A percentile compares a stretch with the other conserved stretches of the same genome.
Conservation (phyloP, 1,140 invertebrate genomes). For the Linepithema humile region DNA sequence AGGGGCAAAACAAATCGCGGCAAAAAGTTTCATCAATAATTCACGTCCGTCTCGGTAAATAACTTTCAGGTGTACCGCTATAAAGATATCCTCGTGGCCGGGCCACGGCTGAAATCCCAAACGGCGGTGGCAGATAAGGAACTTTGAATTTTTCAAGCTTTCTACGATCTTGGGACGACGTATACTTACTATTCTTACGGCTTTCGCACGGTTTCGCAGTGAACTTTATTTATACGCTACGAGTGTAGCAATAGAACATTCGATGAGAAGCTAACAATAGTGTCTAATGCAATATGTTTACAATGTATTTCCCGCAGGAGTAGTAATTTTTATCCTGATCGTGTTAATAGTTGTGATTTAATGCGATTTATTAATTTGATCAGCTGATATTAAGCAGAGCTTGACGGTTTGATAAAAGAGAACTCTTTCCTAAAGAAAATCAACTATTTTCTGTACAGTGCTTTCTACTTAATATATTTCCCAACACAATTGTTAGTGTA, state of each 20-base stretch:
- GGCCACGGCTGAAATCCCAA: constrained; percentile 39
- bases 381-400: too few species aligned
- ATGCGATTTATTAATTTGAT: not conserved
- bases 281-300: not conserved
- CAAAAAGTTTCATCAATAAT: constrained; percentile 57
- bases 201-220: not conserved
- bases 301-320: not conserved
- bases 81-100: constrained; percentile 29
- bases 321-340: not conserved
- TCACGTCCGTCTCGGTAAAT: constrained; percentile 47
- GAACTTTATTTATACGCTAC: not conserved
- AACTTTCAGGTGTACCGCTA: constrained; percentile 42
- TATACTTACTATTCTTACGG: not conserved
- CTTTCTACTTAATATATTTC: not conserved
- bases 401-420: not conserved
- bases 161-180: not conserved
- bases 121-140: constrained; percentile 34
- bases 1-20: constrained; percentile 43
- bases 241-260: not conserved
- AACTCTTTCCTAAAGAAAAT: not conserved
- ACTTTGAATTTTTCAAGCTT: constrained; percentile 49
- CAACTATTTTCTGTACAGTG: not conserved
- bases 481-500: too few species aligned
- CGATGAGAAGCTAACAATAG: not conserved
- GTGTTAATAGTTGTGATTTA: not conserved